Evolutionary conservation across 2,113 vertebrate genomes (phyloP), one percentile per base, ranked within the genome.

Genomic region (Guaruba guarouba): DNA sequence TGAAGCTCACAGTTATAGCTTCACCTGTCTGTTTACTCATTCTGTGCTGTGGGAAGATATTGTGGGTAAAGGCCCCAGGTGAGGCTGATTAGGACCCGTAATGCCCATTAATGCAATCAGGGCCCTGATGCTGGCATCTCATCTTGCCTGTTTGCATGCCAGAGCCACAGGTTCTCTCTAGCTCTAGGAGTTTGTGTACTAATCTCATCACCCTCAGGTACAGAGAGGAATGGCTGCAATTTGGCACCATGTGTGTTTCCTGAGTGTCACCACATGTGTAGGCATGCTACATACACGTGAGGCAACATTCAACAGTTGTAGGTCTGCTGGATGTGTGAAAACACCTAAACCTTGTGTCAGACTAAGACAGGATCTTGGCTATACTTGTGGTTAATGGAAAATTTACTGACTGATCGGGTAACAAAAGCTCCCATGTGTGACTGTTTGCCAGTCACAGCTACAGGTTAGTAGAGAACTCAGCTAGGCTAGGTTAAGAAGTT

Each of bases 391-490:
- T 41, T 84, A 25, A 25, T 3, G 4, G 43, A 55, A 49, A 76
- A 31, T 7, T 76, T 75, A 24, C 33, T 59, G n/a, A 29, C 8
- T 46, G 25, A 77, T 43, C 24, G 11, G 24, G 5, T 77, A 46
- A 35, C 11, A 33, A 46, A 33, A 87, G 8, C 15, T 79, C 17
- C 46, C 24, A 43, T 33, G 13, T 73, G 59, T 81, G 54, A 19
- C 22, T 35, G 10, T 23, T 18, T 59, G 75, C 37, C 24, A 41
- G 22, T 75, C 35, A 44, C 51, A 91, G 55, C 29, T 78, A 75
- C 7, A 6, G 25, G 37, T 54, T 44, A 54, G 17, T 6, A 13
- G 28, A 70, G 24, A 41, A 5, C 17, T 67, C 0, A 0, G 22
- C 28, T 10, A 79, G 66, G 22, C 2, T 5, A 44, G 39, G 7